Evolutionary conservation across 2,113 vertebrate genomes (phyloP).

Genomic region (Oryzias curvinotus): DNA sequence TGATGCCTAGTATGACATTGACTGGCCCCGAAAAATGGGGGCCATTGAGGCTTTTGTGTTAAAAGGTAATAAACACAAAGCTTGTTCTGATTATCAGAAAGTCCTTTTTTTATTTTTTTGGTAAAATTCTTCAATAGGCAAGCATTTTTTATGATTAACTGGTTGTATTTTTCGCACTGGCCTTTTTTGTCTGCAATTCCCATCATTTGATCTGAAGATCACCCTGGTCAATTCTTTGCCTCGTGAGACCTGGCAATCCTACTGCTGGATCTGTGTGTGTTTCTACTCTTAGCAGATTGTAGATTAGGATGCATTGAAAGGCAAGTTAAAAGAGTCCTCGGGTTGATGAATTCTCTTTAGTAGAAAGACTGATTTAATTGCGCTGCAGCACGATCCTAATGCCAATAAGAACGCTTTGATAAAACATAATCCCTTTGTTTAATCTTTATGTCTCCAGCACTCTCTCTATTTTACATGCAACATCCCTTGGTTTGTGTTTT

Average conservation of each 20-base stretch:
- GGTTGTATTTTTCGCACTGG: not conserved
- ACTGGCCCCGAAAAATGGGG: too few species aligned
- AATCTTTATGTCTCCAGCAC: constrained; percentile 7
- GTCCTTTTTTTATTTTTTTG: too few species aligned
- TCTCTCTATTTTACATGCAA: constrained; percentile 26
- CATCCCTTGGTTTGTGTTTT: constrained; percentile 11
- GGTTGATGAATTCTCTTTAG: constrained; percentile 66
- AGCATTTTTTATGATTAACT: too few species aligned
- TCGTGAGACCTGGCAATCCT: not conserved
- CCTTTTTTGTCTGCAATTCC: not conserved
- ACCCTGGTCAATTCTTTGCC: not conserved
- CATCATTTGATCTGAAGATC: not conserved
- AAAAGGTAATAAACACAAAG: too few species aligned
- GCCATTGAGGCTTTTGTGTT: too few species aligned
- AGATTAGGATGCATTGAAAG: constrained; percentile 40
- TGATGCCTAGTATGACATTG: too few species aligned
- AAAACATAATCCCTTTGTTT: constrained; percentile 53
- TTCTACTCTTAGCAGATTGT: constrained; percentile 4
- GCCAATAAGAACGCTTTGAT: constrained; percentile 53
- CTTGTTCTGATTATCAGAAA: too few species aligned
- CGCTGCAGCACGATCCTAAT: constrained; percentile 53
- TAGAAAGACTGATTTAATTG: constrained; percentile 68
- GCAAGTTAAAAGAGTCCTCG: constrained; percentile 55
- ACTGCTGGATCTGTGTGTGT: not conserved
- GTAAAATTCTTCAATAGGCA: too few species aligned